phyloP scores from a whole-genome alignment of 2,113 vertebrate species.

The Sebastes schlegelii region DNA sequence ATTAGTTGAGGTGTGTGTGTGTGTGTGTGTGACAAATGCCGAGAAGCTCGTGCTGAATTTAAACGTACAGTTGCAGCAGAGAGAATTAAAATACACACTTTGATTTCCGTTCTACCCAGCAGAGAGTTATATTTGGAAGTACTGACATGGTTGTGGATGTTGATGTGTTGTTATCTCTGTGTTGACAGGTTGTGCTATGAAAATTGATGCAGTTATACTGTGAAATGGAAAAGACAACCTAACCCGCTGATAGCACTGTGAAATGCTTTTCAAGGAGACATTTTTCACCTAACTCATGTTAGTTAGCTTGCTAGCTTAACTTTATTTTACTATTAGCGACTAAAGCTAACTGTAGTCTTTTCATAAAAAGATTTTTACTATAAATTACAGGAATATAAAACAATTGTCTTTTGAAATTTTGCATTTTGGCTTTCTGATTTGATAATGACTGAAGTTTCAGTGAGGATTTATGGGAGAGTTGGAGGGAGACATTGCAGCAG shows the following conservation, averaged over 20 bases:
- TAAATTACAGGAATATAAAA: not conserved
- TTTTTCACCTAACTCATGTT: not conserved
- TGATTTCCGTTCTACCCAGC: constrained; percentile 16
- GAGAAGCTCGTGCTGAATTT: constrained; percentile 7
- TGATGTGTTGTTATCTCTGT: constrained; percentile 27
- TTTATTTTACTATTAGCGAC: too few species aligned
- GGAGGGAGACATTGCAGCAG: not conserved
- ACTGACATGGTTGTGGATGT: not conserved
- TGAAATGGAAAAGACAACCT: not conserved
- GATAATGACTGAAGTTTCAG: not conserved
- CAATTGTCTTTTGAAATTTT: too few species aligned
- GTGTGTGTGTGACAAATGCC: not conserved
- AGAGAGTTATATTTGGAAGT: constrained; percentile 42
- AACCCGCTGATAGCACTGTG: not conserved
- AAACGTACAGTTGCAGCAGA: not conserved
- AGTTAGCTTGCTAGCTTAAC: not conserved
- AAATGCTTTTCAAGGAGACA: not conserved
- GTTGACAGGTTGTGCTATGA: constrained; percentile 25
- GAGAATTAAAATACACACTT: constrained; percentile 32
- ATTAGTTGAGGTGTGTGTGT: not conserved
- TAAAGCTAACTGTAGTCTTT: not conserved
- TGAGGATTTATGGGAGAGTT: not conserved
- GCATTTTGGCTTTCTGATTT: too few species aligned
- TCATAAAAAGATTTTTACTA: not conserved
- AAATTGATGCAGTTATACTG: constrained; percentile 4